Conservation (phyloP, 2,113 vertebrate genomes). For the Cyprinodon tularosa region DNA sequence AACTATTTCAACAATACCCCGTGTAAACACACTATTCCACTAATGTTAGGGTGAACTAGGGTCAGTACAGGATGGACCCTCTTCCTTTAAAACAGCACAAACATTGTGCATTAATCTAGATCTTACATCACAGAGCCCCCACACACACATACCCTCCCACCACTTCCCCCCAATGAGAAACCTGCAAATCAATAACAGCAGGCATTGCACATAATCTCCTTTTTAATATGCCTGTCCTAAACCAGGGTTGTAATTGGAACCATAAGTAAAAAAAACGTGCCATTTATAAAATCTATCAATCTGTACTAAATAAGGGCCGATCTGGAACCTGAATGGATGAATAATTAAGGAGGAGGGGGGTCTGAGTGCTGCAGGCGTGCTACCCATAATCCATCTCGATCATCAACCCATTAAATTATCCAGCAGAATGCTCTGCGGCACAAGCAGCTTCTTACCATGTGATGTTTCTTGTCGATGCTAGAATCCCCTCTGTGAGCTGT, state of each 20-base stretch:
- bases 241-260: slow-evolving; percentile 36
- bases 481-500: slow-evolving; percentile 5
- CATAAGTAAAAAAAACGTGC: slow-evolving; percentile 44
- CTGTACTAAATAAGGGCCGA: slow-evolving; percentile 50
- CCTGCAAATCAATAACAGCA: slow-evolving; percentile 42
- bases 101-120: slow-evolving; percentile 6
- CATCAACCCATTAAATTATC: slow-evolving; percentile 46
- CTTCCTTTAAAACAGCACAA: slow-evolving; percentile 16
- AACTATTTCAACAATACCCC: neutral
- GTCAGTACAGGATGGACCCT: neutral
- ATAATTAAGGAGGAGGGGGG: slow-evolving; percentile 39
- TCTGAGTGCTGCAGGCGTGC: slow-evolving; percentile 4
- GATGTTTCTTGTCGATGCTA: slow-evolving; percentile 14
- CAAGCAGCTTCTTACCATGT: slow-evolving; percentile 36
- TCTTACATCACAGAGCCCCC: neutral
- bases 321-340: slow-evolving; percentile 44
- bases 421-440: slow-evolving; percentile 8
- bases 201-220: slow-evolving; percentile 41
- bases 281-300: slow-evolving; percentile 58
- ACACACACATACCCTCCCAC: neutral
- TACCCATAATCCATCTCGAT: slow-evolving; percentile 44
- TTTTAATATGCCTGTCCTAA: slow-evolving; percentile 44
- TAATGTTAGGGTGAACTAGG: slow-evolving; percentile 1
- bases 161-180: slow-evolving; percentile 32
- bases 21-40: neutral